Evolutionary conservation across 1,140 invertebrate species (phyloP), one percentile per base, ranked within the genome.

Genomic region (Drosophila nikananu): DNA sequence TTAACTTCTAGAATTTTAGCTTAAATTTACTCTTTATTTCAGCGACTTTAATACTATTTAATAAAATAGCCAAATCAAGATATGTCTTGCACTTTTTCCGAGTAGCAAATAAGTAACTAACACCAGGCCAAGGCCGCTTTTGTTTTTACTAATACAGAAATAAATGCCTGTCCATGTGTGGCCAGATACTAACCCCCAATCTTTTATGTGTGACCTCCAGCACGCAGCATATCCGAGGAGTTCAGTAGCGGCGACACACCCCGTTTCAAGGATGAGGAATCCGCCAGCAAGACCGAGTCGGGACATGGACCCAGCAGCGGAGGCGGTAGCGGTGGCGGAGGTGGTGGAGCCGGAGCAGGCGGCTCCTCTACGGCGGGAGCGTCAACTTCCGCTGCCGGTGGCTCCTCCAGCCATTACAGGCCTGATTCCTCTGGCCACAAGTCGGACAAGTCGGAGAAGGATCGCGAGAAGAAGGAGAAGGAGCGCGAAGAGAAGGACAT

Each of bases 401-500:
- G 83, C 48, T 78, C 81, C 27, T 71, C 75, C 25, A 64, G 71
- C 3, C 86, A 93, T 49, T 91, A 91, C 68, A 80, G 91, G 8
- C 66, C 91, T 35, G 91, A 92, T 13, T 82, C 91, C n/a, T 49
- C 37, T 25, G 55, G 87, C 12, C 91, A 92, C 60, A 92, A 92
- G 65, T 79, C 92, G 52, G 92, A 93, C 30, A 93, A 93, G 67
- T 83, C 84, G 17, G 95, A 95, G 55, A 92, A 94, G 63, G 93
- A 95, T 62, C 94, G 94, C 83, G 95, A 96, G 72, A 95, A 95
- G 81, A 94, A 95, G 74, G 95, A 95, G 61, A 97, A 96, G 93
- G 97, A 98, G 73, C 97, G 97, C 86, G 97, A 98, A 81, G 97
- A 98, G 77, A 95, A 97, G 94, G 95, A 96, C 93, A 97, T 97